A percentile compares a stretch with the other conserved stretches of the same genome.
Evolutionary conservation across 2,888 invertebrate genomes (phyloP).

Genomic region (Phorcus lineatus): DNA sequence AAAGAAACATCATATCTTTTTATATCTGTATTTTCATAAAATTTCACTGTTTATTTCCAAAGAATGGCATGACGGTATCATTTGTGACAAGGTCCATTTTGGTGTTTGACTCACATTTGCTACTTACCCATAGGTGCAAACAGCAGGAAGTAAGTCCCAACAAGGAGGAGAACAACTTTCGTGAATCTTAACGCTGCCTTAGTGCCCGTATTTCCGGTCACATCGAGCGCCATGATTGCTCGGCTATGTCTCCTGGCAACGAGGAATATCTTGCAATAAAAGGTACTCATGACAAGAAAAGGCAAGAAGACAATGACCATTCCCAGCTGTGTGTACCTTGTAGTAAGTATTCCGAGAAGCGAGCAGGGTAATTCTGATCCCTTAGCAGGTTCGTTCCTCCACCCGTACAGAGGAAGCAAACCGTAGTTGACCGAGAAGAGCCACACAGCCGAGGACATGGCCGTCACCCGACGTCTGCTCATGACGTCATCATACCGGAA

Average conservation of each 20-base stretch:
- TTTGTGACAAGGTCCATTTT: too few relatives aligned
- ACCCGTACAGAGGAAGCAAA: conserved; percentile 9
- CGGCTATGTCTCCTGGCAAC: conserved; percentile 23
- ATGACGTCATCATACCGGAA: conserved; percentile 16
- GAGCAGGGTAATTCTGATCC: background rate
- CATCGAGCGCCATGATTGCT: background rate
- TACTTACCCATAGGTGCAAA: conserved; percentile 27
- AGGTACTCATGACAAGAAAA: background rate
- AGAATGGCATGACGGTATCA: too few relatives aligned
- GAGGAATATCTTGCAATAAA: conserved; percentile 26
- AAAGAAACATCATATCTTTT: too few relatives aligned
- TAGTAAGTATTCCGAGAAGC: background rate
- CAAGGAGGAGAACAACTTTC: conserved; percentile 24
- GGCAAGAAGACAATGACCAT: conserved; percentile 16
- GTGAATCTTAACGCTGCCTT: conserved; percentile 29
- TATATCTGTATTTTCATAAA: too few relatives aligned
- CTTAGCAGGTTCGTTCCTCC: background rate
- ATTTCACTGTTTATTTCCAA: too few relatives aligned
- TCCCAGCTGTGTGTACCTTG: background rate
- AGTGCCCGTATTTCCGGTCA: background rate
- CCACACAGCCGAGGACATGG: conserved; percentile 10
- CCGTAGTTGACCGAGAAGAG: background rate
- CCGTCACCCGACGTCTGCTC: background rate
- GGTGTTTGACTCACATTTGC: too few relatives aligned
- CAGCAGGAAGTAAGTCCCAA: conserved; percentile 25